phyloP scores from a whole-genome alignment of 2,888 invertebrate genomes.

The Mimumesa dahlbomi region DNA sequence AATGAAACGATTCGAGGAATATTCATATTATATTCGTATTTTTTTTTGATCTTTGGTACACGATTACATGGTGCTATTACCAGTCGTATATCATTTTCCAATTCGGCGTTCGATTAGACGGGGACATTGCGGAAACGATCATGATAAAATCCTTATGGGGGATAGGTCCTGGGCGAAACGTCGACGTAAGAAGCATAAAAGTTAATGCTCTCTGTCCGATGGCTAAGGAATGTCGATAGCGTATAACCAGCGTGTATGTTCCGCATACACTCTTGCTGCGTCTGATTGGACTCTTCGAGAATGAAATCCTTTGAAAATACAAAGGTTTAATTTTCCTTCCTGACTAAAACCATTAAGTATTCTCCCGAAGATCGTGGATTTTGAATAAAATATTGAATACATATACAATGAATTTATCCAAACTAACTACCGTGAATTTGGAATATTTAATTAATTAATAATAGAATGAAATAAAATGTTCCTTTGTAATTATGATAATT shows the following conservation, averaged over 20 bases:
- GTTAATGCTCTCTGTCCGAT: constrained; percentile 44
- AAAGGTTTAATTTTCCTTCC: background rate
- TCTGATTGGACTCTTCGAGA: background rate
- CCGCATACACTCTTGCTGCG: constrained; percentile 10
- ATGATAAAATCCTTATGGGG: constrained; percentile 52
- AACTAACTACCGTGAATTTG: no score
- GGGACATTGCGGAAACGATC: constrained; percentile 52
- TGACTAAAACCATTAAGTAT: no score
- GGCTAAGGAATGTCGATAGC: constrained; percentile 36
- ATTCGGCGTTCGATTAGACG: constrained; percentile 55
- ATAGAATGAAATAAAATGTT: no score
- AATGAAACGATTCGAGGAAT: no score
- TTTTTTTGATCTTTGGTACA: no score
- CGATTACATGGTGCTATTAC: background rate
- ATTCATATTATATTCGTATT: no score
- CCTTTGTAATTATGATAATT: no score
- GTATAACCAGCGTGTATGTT: constrained; percentile 31
- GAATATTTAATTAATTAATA: no score
- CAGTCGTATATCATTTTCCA: constrained; percentile 53
- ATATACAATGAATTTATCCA: no score
- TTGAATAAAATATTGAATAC: no score
- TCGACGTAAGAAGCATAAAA: constrained; percentile 45
- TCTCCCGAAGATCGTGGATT: no score
- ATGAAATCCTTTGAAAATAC: background rate
- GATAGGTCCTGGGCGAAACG: constrained; percentile 15